A percentile compares a stretch with the other conserved stretches of the same genome.
These are phyloP conservation scores for Takifugu rubripes DNA, from an alignment of 2,797 vertebrate species.

Conservation along the genomic window DNA sequence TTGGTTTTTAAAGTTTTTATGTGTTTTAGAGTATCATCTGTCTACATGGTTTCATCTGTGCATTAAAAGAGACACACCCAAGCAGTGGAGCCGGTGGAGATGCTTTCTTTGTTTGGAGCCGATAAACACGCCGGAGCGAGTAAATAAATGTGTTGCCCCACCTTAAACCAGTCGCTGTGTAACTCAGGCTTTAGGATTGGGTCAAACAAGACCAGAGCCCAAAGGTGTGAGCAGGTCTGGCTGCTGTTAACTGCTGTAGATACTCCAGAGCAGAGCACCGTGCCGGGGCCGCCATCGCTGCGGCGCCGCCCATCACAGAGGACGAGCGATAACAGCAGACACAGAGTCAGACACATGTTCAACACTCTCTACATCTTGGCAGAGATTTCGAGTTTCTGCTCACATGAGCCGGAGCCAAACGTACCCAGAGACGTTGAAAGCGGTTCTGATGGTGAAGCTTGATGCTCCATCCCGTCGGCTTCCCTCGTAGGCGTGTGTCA, in stretches of 20 bases:
- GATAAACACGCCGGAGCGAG: background rate
- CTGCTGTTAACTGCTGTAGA: slow-evolving; percentile 2
- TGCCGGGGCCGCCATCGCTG: slow-evolving; percentile 48
- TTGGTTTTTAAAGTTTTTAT: background rate
- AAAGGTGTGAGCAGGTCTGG: slow-evolving; percentile 50
- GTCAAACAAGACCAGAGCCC: slow-evolving; percentile 55
- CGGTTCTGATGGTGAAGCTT: slow-evolving; percentile 48
- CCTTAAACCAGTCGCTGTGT: slow-evolving; percentile 34
- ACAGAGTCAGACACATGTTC: too few species aligned
- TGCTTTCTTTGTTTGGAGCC: background rate
- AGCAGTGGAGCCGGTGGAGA: background rate
- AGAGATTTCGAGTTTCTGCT: slow-evolving; percentile 17
- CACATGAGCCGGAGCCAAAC: slow-evolving; percentile 12
- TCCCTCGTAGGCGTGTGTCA: slow-evolving; percentile 65
- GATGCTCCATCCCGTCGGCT: slow-evolving; percentile 61
- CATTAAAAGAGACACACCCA: background rate
- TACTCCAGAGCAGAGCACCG: slow-evolving; percentile 39
- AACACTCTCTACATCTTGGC: slow-evolving; percentile 2
- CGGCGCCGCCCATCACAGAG: slow-evolving; percentile 6
- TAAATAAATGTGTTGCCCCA: slow-evolving; percentile 30
- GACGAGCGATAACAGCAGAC: too few species aligned
- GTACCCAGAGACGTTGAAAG: slow-evolving; percentile 9
- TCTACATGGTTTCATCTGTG: background rate
- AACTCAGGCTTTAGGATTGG: slow-evolving; percentile 44
- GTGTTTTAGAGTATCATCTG: slow-evolving; percentile 12